Percentiles rank a stretch among this genome's conserved stretches.
Evolutionary conservation across 1,140 invertebrate genomes (phyloP).

Genomic region (Bombus ignitus): DNA sequence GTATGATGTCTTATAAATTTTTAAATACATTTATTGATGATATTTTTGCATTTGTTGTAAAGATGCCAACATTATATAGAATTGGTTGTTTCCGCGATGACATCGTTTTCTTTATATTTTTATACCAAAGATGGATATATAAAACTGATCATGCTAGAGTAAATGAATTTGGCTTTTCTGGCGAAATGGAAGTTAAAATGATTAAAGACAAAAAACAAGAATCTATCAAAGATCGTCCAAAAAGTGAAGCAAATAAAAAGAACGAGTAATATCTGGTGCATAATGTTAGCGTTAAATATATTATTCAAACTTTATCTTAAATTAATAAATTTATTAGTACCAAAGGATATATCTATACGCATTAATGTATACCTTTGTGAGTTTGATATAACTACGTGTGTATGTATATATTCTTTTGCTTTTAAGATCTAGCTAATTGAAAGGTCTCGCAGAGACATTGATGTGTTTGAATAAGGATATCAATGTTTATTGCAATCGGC

Average conservation of each 20-base stretch:
- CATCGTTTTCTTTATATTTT: slow-evolving; percentile 98
- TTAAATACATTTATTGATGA: slow-evolving; percentile 99
- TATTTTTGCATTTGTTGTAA: slow-evolving; percentile 99
- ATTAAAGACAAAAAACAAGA: slow-evolving; percentile 62
- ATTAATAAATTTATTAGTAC: slow-evolving; percentile 67
- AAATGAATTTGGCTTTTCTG: slow-evolving; percentile 98
- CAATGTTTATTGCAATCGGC: slow-evolving; percentile 6
- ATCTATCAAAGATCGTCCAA: slow-evolving; percentile 54
- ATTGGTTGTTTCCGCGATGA: slow-evolving; percentile 98
- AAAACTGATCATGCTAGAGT: slow-evolving; percentile 96
- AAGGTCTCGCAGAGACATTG: slow-evolving; percentile 18
- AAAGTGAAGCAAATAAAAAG: slow-evolving; percentile 70
- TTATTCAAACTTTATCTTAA: slow-evolving; percentile 59
- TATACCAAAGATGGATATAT: slow-evolving; percentile 99
- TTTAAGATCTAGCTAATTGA: slow-evolving; percentile 46
- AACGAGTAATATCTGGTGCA: slow-evolving; percentile 70
- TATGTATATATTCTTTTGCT: slow-evolving; percentile 55
- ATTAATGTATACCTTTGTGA: slow-evolving; percentile 51
- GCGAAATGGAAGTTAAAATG: slow-evolving; percentile 85
- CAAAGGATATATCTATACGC: slow-evolving; percentile 65
- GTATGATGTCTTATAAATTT: slow-evolving; percentile 99
- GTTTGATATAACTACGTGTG: slow-evolving; percentile 58
- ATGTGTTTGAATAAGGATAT: slow-evolving; percentile 6
- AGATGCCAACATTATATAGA: slow-evolving; percentile 99
- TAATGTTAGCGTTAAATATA: slow-evolving; percentile 58